Evolutionary conservation across 2,113 vertebrate species (phyloP).

Genomic region (Melanotaenia duboulayi): DNA sequence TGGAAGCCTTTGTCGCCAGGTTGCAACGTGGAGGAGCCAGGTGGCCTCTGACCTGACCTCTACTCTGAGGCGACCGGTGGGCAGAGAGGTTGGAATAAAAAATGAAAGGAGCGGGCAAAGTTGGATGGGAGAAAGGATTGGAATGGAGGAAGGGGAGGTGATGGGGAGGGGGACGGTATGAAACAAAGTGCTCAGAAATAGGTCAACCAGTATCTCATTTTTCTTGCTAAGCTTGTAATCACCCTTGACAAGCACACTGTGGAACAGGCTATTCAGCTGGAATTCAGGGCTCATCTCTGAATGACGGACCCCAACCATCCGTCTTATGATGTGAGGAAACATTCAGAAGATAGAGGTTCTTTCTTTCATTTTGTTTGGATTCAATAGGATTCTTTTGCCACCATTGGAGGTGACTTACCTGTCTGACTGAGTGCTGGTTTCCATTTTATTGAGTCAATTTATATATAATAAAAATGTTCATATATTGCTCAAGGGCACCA

Average conservation of each 20-base stretch:
- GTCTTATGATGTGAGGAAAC: conserved; percentile 42
- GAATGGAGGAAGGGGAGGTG: conserved; percentile 60
- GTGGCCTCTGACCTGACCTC: conserved; percentile 92
- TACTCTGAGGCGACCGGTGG: conserved; percentile 64
- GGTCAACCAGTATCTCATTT: conserved; percentile 81
- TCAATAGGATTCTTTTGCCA: neutral
- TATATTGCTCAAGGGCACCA: conserved; percentile 36
- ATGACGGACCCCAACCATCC: conserved; percentile 59
- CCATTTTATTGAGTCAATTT: neutral
- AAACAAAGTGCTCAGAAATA: conserved; percentile 81
- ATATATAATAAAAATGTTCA: conserved; percentile 4
- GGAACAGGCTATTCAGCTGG: conserved; percentile 67
- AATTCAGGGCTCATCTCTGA: conserved; percentile 54
- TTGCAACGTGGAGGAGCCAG: conserved; percentile 81
- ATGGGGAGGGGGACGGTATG: conserved; percentile 30
- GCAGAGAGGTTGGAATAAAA: conserved; percentile 77
- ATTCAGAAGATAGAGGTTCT: conserved; percentile 38
- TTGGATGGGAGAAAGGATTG: conserved; percentile 56
- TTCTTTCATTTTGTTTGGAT: conserved; percentile 27
- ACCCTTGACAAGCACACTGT: conserved; percentile 77
- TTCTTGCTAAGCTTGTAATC: conserved; percentile 81
- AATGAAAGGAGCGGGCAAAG: conserved; percentile 42
- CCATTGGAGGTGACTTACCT: conserved; percentile 21
- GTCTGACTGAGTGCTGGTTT: neutral
- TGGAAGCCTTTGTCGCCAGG: conserved; percentile 86